Base-by-base conservation (phyloP, 2,113 vertebrate genomes). In the Lota lota region DNA sequence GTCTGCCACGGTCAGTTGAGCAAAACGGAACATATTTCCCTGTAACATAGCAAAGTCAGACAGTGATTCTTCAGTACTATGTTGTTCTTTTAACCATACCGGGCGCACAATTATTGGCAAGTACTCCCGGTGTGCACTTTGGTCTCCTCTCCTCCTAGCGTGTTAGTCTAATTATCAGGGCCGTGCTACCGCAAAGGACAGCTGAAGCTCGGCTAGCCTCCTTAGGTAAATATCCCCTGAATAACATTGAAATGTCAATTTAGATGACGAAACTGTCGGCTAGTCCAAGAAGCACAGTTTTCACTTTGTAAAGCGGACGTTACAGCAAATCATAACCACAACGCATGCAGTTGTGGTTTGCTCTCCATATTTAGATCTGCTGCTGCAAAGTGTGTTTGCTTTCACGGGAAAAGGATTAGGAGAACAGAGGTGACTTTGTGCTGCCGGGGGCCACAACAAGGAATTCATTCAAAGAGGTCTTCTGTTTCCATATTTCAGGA, bases 401-500 rank as follows among this genome's bases (percentile, higher is more conserved):
- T 33, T 69, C 79, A 87, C 80, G 85, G 71, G 76, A 83, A 79
- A 72, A 40, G 83, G 86, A 88, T 91, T 83, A 62, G 77, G 74
- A 78, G 84, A 85, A 87, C 86, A 88, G 84, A 82, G 81, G 79
- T 80, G 69, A 81, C 86, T 82, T 80, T 91, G 79, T 90, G 79
- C n/a, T 12, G 7, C 40, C 10, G 0, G 40, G 11, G 20, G 16
- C 69, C 76, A 63, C 73, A 83, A 87, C 81, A 84, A 72, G 40
- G 40, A 70, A 67, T 71, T 81, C 68, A 75, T 86, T 86, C 72
- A 77, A 10, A 17, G 63, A 72, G 16, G 68, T 80, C 79, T 70
- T 63, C 70, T 60, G 67, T 69, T 57, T 76, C 73, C 63, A 77
- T 81, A 77, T 20, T 20, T 58, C 56, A 58, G 8, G 56, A 19